These are phyloP conservation scores for Nipponacmea schrenckii DNA, from an alignment of 2,888 invertebrate species.

Conservation along the genomic window DNA sequence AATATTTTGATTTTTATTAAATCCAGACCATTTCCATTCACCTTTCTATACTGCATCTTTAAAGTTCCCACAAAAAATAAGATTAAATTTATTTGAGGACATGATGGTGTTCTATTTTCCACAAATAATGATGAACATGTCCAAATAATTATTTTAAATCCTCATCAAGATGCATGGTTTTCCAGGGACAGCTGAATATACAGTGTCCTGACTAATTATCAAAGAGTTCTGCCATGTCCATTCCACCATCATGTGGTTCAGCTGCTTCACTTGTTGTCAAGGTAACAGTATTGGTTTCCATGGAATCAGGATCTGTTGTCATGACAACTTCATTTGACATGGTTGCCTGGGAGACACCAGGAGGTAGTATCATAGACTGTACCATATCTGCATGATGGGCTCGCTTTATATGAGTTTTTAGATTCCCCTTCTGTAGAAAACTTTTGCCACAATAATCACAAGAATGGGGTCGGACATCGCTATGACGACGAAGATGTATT, in stretches of 20 bases:
- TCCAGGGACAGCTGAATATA: too few species aligned
- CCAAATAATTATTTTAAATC: too few species aligned
- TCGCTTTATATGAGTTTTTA: slow-evolving; percentile 67
- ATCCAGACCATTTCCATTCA: too few species aligned
- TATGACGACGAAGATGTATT: slow-evolving; percentile 65
- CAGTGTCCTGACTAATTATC: neutral
- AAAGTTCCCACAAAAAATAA: too few species aligned
- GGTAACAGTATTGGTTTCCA: neutral
- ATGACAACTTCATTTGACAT: neutral
- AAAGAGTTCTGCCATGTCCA: slow-evolving; percentile 1
- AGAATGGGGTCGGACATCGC: slow-evolving; percentile 60
- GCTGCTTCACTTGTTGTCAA: neutral
- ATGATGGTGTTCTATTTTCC: too few species aligned
- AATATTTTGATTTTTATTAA: too few species aligned
- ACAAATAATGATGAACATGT: too few species aligned
- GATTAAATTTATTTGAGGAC: too few species aligned
- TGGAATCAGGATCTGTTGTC: neutral
- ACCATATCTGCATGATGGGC: slow-evolving; percentile 64
- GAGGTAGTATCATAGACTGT: slow-evolving; percentile 53
- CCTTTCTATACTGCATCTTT: too few species aligned
- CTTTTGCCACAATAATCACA: slow-evolving; percentile 63
- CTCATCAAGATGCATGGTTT: too few species aligned
- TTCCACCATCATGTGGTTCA: neutral
- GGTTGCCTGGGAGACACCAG: neutral
- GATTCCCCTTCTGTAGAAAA: slow-evolving; percentile 67